These are phyloP conservation scores for Glossophaga mutica DNA, from an alignment of 2,797 vertebrate species.

Conservation along the genomic window DNA sequence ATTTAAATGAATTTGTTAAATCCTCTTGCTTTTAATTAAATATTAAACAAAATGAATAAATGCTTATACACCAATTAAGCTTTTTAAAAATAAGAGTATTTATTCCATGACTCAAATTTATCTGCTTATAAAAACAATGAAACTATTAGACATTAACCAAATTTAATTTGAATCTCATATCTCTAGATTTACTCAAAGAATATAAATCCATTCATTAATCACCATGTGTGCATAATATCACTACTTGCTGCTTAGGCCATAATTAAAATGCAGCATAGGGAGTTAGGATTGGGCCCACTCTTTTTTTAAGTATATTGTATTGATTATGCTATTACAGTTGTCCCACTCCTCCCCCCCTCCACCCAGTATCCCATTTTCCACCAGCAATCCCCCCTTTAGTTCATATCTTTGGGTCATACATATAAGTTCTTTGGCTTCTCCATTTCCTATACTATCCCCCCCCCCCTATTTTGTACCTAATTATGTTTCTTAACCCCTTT, in stretches of 20 bases:
- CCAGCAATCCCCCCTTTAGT: too few relatives aligned
- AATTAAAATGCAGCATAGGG: not conserved
- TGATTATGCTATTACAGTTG: too few relatives aligned
- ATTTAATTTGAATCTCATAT: slow-evolving; percentile 17
- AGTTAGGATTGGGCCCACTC: not conserved
- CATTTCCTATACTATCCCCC: too few relatives aligned
- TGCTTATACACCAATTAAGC: not conserved
- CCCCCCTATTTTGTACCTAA: too few relatives aligned
- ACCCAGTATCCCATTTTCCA: too few relatives aligned
- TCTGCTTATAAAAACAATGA: not conserved
- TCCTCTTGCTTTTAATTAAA: slow-evolving; percentile 10
- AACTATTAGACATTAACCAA: not conserved
- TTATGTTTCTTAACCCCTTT: too few relatives aligned
- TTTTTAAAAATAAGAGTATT: not conserved
- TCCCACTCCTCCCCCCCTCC: too few relatives aligned
- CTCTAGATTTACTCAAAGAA: not conserved
- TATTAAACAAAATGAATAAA: not conserved
- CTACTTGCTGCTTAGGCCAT: not conserved
- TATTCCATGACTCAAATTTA: slow-evolving; percentile 7
- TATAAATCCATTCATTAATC: not conserved
- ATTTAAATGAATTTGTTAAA: slow-evolving; percentile 50
- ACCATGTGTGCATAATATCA: not conserved
- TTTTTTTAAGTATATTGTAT: not conserved
- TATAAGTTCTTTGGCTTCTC: too few relatives aligned
- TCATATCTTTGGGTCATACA: too few relatives aligned